Evolutionary conservation across 2,888 invertebrate species (phyloP), one percentile per base, ranked within the genome.

Genomic region (Drosophila atroscutellata): DNA sequence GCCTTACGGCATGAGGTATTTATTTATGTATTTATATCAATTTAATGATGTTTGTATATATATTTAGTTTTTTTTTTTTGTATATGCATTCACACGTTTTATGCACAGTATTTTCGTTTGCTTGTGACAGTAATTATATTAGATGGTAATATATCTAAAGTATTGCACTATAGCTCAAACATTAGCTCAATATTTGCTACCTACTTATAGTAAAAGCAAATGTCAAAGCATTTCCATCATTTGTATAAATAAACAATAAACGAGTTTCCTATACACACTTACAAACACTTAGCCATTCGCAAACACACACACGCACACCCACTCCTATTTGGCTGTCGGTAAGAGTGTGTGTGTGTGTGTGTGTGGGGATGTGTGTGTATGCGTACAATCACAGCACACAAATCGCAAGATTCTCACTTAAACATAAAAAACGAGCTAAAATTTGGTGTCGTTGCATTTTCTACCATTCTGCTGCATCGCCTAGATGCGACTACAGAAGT

Each of bases 401-500:
- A 69, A 77, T 80, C 77, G 72, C 77, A 75, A 64, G 49, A 60
- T 45, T 60, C 61, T 57, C 69, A 67, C 74, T 72, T 72, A 70
- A 68, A 54, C 42, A 66, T 68, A 61, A 63, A 83, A 88, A 75
- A 75, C 59, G 64, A 83, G 77, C 72, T 75, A 83, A 75, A 80
- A 83, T 73, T 87, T 90, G 84, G 85, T 82, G 65, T 77, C 69
- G 79, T 80, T 89, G 61, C 77, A 74, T 75, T 64, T 52, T 50
- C 47, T 30, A 72, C 30, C 4, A 13, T 36, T 15, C 15, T 8
- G 2, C 7, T 26, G 0, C 26, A 36, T 28, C 60, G 71, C 51
- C 39, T 92, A 93, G 47, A 92, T 88, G 81, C 92, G 91, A 86
- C 89, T 92, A 78, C 93, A 93, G 91, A 98, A 98, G 24, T 95